These are phyloP conservation scores for Hemistola chrysoprasaria DNA, from an alignment of 2,888 invertebrate genomes.

Conservation along the genomic window DNA sequence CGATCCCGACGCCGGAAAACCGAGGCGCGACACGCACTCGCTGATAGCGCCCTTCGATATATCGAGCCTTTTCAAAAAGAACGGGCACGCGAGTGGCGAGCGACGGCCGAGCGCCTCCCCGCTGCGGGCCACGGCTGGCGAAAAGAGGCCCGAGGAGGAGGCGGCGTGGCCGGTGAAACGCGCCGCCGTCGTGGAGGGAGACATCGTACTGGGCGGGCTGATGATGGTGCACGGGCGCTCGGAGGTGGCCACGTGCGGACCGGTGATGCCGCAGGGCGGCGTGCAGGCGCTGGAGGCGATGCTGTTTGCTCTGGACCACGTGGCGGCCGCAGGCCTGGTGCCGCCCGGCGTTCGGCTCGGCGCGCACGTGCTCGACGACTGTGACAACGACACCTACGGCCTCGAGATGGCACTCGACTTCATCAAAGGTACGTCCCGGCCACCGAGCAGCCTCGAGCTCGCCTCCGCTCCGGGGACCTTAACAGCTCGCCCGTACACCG, in stretches of 20 bases:
- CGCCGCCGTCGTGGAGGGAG: conserved; percentile 68
- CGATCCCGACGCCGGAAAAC: conserved; percentile 13
- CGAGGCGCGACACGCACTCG: conserved; percentile 47
- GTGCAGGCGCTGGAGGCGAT: conserved; percentile 93
- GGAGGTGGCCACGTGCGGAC: conserved; percentile 90
- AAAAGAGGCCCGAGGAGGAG: neutral
- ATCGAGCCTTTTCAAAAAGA: too few relatives aligned
- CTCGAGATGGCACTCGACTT: conserved; percentile 96
- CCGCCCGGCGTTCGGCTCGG: conserved; percentile 90
- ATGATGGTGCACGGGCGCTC: conserved; percentile 89
- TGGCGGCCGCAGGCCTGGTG: conserved; percentile 82
- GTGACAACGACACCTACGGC: conserved; percentile 95
- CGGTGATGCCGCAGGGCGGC: conserved; percentile 94
- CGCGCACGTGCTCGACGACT: conserved; percentile 94
- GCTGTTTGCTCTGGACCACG: conserved; percentile 92
- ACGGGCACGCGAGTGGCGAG: too few relatives aligned
- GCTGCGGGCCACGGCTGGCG: conserved; percentile 19
- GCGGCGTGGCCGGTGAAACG: neutral
- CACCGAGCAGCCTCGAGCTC: neutral
- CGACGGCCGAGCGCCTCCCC: conserved; percentile 43
- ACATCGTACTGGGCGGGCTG: conserved; percentile 91
- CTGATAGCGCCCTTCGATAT: conserved; percentile 65
- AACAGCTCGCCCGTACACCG: neutral
- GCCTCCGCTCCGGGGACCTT: neutral
- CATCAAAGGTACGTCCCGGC: conserved; percentile 87